Conservation (phyloP, 2,797 vertebrate genomes). For the Pseudochirops cupreus region DNA sequence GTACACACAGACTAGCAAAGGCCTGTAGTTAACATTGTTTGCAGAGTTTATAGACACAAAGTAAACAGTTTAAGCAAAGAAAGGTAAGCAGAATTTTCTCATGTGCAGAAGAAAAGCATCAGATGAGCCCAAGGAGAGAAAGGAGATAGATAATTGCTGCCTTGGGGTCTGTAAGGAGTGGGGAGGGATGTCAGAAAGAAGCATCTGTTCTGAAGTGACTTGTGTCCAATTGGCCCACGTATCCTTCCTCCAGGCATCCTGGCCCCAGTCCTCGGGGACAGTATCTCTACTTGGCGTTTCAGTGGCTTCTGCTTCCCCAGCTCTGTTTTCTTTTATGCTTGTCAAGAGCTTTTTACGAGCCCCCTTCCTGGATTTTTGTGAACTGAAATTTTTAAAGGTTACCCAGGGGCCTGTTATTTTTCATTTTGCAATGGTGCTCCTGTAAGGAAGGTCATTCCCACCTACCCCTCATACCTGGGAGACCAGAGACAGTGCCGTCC, state of each 20-base stretch:
- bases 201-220: not conserved
- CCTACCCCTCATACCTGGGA: not conserved
- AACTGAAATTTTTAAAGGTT: not conserved
- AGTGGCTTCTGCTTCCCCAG: not conserved
- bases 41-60: not conserved
- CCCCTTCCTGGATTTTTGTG: not conserved
- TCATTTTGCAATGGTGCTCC: not conserved
- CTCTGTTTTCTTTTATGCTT: not conserved
- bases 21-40: not conserved
- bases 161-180: not conserved
- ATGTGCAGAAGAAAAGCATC: not conserved
- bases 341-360: not conserved
- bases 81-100: not conserved
- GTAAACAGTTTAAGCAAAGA: not conserved
- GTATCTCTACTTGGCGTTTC: not conserved
- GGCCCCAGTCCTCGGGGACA: not conserved
- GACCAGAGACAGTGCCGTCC: not conserved
- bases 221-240: not conserved
- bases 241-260: not conserved
- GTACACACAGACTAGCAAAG: not conserved
- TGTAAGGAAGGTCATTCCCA: not conserved
- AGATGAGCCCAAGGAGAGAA: not conserved
- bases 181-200: not conserved
- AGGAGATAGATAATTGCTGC: not conserved
- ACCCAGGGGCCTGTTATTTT: not conserved